Evolutionary conservation across 2,888 invertebrate genomes (phyloP), one percentile per base, ranked within the genome.

Genomic region (Seladonia tumulorum): DNA sequence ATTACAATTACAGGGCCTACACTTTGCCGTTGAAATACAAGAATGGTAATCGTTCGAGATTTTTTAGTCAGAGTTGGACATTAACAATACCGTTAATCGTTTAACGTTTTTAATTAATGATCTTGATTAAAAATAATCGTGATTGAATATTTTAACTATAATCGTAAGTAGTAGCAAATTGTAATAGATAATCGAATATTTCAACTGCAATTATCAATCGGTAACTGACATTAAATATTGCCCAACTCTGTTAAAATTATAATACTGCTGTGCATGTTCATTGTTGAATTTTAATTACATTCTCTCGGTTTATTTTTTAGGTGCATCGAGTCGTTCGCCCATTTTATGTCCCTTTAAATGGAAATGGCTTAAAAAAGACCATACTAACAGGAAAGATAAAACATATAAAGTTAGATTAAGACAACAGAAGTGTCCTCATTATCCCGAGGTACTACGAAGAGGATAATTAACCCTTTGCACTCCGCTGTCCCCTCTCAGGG

Each of bases 341-440:
- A 71, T 85, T 57, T 90, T 89, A 89, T 86, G 83, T 42, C 91
- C 90, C 60, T 91, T 92, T 25, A 92, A 87, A 60, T 91, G 90
- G 87, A 93, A 90, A 81, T 92, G 91, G 91, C 88, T 91, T 1
- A 86, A 78, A 35, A 89, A 81, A 39, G 89, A 80, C 78, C 91
- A 85, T 79, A 70, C 80, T 5, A 85, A 87, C 35, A 90, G 87
- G 42, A 89, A 87, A 57, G 88, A 91, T 42, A 92, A 93, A 82
- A 77, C 90, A 1, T 93, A 92, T 68, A 90, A 92, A 87, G 86
- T 92, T 1, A 93, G 91, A 86, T 82, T 93, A 14, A 92, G 88
- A 53, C 80, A 88, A 18, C 87, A 88, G 74, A 90, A 88, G 60
- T 89, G 90, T 81, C 87, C 91, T 2, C 89, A 88, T 81, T 93